Evolutionary conservation across 1,140 invertebrate species (phyloP), one percentile per base, ranked within the genome.

Genomic region (Trichomalopsis sarcophagae): DNA sequence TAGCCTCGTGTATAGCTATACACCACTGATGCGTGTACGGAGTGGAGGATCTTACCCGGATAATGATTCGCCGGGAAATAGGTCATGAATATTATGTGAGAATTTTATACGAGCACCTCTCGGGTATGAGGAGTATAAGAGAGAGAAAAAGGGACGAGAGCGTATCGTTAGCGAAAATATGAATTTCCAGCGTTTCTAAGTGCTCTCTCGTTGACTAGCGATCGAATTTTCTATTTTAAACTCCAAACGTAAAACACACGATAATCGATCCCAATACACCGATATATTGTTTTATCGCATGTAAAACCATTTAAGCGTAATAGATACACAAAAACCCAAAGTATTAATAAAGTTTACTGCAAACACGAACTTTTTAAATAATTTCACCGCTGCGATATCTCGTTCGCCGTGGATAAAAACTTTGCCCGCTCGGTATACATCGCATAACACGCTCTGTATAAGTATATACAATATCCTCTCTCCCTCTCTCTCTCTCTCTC

Each of bases 31-130:
- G 9, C 33, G 5, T 36, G 33, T n/a, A n/a, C 21, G 17, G 21
- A 21, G 1, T 17, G 4, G 55, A 7, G 7, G 7, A 62, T 21
- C 55, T n/a, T 62, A 62, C 55, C 4, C 21, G 55, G 17, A 62
- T 62, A 62, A 62, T 62, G 55, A 62, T 62, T 14, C 55, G 21
- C 21, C 55, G 6, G 55, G 55, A 62, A 62, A 62, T 62, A n/a
- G 55, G 55, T 62, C 55, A 62, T 62, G 55, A 62, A 62, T 62
- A 62, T 62, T 62, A 62, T 62, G 55, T 62, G 55, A 62, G 55
- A 62, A 62, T 62, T 62, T 62, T 62, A 62, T 62, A 62, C 55
- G 55, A 21, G 55, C 55, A 14, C 55, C 21, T 62, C 80, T 80
- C 1, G 17, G 71, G 62, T 40, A 30, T 69, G 33, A 30, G 10